phyloP scores from a whole-genome alignment of 2,797 vertebrate species.

The Sebastes wilsoni region DNA sequence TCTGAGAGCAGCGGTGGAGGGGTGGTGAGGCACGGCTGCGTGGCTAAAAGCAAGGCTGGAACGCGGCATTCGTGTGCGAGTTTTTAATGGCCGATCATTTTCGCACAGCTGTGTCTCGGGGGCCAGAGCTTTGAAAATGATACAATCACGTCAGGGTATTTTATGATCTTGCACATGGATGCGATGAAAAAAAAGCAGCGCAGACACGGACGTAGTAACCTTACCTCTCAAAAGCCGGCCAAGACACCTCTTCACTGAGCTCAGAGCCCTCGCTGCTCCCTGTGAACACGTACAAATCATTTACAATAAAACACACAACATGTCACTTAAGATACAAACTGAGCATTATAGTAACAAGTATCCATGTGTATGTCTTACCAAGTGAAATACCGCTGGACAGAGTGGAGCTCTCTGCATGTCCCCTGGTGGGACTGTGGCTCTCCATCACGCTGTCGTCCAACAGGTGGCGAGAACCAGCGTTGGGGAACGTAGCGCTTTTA shows the following conservation, averaged over 20 bases:
- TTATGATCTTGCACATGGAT: conserved; percentile 26
- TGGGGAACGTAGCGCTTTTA: conserved; percentile 98
- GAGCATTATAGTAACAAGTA: not conserved
- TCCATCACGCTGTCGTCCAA: conserved; percentile 98
- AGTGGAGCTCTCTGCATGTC: conserved; percentile 96
- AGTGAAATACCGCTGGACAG: conserved; percentile 98
- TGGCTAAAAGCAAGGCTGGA: conserved; percentile 35
- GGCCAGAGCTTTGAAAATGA: conserved; percentile 41
- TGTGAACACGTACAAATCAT: conserved; percentile 55
- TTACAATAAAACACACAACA: not conserved
- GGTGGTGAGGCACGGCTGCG: conserved; percentile 42
- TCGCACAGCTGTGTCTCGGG: conserved; percentile 29
- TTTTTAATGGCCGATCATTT: conserved; percentile 37
- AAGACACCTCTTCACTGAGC: conserved; percentile 97
- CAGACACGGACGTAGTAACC: conserved; percentile 24
- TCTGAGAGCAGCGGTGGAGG: conserved; percentile 39
- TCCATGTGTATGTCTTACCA: conserved; percentile 75
- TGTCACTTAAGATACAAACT: not conserved
- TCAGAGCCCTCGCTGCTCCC: conserved; percentile 99
- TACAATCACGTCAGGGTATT: conserved; percentile 21
- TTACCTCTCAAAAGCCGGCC: conserved; percentile 99
- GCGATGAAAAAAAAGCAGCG: conserved; percentile 16
- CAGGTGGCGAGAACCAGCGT: conserved; percentile 94
- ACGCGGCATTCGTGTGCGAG: not conserved
- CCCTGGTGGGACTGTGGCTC: conserved; percentile 90